phyloP scores from a whole-genome alignment of 2,113 vertebrate genomes.

The Notiomystis cincta region DNA sequence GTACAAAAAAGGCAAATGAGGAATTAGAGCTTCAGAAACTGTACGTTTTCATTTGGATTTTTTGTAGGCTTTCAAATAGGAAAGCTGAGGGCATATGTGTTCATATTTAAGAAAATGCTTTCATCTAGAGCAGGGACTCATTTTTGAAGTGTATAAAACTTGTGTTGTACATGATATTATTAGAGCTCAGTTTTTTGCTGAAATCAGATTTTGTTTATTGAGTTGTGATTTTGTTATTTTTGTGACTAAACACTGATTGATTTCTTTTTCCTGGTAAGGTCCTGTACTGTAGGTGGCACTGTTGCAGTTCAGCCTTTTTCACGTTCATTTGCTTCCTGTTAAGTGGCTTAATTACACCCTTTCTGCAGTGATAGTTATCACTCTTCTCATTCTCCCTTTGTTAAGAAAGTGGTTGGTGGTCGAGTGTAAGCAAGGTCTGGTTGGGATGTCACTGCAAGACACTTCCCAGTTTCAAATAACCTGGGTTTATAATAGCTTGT shows the following conservation, averaged over 20 bases:
- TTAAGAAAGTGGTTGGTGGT: slow-evolving; percentile 69
- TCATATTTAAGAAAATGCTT: neutral
- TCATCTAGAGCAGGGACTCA: neutral
- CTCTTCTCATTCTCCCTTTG: slow-evolving; percentile 61
- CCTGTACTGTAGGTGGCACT: slow-evolving; percentile 67
- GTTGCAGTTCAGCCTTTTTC: slow-evolving; percentile 51
- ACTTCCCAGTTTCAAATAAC: slow-evolving; percentile 38
- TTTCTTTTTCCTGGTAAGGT: neutral
- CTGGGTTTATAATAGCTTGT: neutral
- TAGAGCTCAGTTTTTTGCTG: neutral
- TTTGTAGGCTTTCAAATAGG: neutral
- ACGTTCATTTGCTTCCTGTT: slow-evolving; percentile 72
- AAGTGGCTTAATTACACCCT: slow-evolving; percentile 66
- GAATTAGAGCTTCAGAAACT: neutral
- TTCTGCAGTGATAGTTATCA: slow-evolving; percentile 70
- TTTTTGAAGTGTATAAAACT: neutral
- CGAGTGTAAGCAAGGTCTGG: slow-evolving; percentile 59
- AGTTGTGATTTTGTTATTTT: neutral
- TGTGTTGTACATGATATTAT: neutral
- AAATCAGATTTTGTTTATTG: neutral
- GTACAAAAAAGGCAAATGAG: neutral
- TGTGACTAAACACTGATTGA: neutral
- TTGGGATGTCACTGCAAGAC: slow-evolving; percentile 14
- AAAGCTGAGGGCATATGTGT: neutral
- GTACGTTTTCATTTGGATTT: neutral